phyloP scores from a whole-genome alignment of 2,797 vertebrate genomes.

The Enteromius treurensis region DNA sequence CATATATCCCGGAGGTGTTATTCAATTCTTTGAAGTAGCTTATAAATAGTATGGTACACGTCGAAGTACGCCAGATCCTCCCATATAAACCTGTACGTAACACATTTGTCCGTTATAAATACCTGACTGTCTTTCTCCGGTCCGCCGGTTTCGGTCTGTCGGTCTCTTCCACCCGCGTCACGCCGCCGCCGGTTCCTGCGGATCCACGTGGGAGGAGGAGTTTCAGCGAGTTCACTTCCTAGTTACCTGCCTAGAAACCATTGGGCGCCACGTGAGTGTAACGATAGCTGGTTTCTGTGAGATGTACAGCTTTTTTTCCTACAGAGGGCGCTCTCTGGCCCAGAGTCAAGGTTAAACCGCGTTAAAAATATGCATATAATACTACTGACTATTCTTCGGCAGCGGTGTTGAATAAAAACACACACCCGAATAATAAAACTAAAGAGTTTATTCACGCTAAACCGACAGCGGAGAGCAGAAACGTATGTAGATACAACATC shows the following conservation, averaged over 20 bases:
- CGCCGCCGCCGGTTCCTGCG: constrained; percentile 76
- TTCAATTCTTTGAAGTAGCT: neutral
- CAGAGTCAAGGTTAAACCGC: neutral
- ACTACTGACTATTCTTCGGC: neutral
- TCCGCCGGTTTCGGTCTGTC: constrained; percentile 47
- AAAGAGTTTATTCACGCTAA: neutral
- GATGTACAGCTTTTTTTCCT: rapidly evolving
- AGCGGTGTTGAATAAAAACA: neutral
- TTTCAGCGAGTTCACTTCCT: constrained; percentile 75
- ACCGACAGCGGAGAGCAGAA: neutral
- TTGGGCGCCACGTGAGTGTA: constrained; percentile 17
- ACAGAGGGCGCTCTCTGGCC: constrained; percentile 16
- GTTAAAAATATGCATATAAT: neutral
- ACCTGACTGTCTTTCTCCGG: constrained; percentile 22
- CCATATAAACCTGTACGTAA: neutral
- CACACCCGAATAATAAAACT: neutral
- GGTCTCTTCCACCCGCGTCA: constrained; percentile 69
- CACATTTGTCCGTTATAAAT: neutral
- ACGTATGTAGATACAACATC: neutral
- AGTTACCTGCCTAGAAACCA: constrained; percentile 76
- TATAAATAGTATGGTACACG: too few relatives aligned
- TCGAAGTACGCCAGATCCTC: neutral
- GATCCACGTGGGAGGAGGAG: constrained; percentile 78
- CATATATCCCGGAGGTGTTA: neutral
- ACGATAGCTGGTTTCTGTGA: neutral